Percentiles rank a stretch among this genome's conserved stretches.
phyloP scores from a whole-genome alignment of 2,888 invertebrate genomes.

The Drosophila stalkeri region DNA sequence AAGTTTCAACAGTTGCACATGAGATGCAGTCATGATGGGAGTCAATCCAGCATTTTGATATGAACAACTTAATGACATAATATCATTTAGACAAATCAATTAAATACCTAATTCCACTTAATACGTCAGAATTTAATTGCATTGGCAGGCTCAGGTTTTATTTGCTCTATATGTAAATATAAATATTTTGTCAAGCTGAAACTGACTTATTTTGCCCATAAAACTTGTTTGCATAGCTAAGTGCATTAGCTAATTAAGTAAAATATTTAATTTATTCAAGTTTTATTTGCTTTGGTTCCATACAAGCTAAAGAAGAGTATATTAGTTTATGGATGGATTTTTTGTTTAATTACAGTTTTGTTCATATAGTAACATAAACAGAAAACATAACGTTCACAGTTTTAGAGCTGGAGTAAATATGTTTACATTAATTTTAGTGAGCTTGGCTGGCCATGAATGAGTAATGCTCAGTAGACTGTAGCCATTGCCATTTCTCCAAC shows the following conservation, averaged over 20 bases:
- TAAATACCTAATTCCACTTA: slow-evolving; percentile 1
- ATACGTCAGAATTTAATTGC: background rate
- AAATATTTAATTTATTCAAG: background rate
- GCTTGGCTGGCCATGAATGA: background rate
- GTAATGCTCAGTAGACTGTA: background rate
- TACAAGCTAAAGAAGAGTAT: background rate
- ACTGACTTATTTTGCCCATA: background rate
- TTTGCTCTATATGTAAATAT: background rate
- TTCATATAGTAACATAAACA: background rate
- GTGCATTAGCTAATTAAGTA: slow-evolving; percentile 5
- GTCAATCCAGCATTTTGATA: background rate
- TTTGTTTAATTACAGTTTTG: background rate
- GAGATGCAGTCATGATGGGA: background rate
- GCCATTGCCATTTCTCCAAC: background rate
- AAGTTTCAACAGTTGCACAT: background rate
- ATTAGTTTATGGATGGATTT: background rate
- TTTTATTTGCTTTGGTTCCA: background rate
- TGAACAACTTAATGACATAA: background rate
- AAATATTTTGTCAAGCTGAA: background rate
- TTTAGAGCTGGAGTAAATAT: background rate
- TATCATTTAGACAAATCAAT: background rate
- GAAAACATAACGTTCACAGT: background rate
- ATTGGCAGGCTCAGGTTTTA: background rate
- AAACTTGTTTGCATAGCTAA: background rate
- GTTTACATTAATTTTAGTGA: background rate